Conservation (phyloP, 2,113 vertebrate genomes). For the Otocyon megalotis region DNA sequence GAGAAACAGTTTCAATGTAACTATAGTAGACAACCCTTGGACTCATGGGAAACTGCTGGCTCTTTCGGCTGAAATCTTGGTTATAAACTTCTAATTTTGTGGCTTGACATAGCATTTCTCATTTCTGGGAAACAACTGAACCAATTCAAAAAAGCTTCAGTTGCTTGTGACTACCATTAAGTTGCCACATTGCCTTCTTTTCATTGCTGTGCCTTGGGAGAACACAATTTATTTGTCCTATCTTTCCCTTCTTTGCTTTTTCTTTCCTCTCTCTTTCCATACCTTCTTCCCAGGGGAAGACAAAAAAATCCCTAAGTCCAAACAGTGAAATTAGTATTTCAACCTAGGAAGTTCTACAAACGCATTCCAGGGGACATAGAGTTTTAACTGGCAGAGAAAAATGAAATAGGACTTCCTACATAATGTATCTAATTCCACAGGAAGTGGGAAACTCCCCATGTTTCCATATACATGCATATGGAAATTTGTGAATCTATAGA, state of each 20-base stretch:
- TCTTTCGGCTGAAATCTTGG: conserved; percentile 39
- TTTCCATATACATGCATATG: not conserved
- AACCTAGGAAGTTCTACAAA: not conserved
- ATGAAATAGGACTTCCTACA: not conserved
- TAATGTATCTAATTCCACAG: not conserved
- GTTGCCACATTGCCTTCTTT: not conserved
- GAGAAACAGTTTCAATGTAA: not conserved
- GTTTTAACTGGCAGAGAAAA: not conserved
- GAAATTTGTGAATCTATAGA: not conserved
- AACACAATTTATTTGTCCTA: not conserved
- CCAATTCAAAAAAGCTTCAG: not conserved
- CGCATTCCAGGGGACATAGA: not conserved
- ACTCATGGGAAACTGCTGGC: conserved; percentile 30
- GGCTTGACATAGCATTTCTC: conserved; percentile 50
- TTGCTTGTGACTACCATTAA: not conserved
- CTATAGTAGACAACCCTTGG: not conserved
- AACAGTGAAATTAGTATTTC: not conserved
- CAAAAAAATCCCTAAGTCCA: not conserved
- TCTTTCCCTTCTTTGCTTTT: too few species aligned
- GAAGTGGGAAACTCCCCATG: not conserved
- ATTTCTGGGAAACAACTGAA: conserved; percentile 39
- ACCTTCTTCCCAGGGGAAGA: not conserved
- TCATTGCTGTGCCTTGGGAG: not conserved
- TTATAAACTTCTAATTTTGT: conserved; percentile 58
- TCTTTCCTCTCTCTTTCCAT: not conserved